Conservation (phyloP, 2,797 vertebrate species). For the Taenioides sp. region DNA sequence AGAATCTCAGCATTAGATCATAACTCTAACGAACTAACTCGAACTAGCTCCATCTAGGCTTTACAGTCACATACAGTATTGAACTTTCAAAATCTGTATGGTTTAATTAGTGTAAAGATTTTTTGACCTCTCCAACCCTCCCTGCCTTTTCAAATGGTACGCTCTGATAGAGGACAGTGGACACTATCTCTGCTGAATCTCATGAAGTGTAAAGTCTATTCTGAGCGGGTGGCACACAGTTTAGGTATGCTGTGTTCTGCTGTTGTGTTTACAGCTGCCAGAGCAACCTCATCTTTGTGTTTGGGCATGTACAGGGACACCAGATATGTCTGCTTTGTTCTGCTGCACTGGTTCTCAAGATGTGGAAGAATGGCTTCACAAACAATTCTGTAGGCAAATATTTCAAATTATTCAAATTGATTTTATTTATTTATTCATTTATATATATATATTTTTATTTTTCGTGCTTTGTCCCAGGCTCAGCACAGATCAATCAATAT, state of each 20-base stretch:
- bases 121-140: not conserved
- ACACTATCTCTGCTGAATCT: not conserved
- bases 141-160: not conserved
- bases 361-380: too few species aligned
- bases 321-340: not conserved
- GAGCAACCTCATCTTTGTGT: conserved; percentile 7
- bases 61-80: too few species aligned
- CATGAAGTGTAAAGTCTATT: not conserved
- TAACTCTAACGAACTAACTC: too few species aligned
- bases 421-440: too few species aligned
- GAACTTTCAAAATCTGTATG: too few species aligned
- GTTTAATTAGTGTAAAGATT: not conserved
- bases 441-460: too few species aligned
- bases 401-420: too few species aligned
- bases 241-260: conserved; percentile 5
- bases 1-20: too few species aligned
- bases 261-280: conserved; percentile 10
- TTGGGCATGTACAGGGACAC: conserved; percentile 2
- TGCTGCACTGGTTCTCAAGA: not conserved
- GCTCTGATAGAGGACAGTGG: too few species aligned
- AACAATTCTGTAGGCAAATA: not conserved
- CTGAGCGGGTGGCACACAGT: not conserved
- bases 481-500: not conserved
- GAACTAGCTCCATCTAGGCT: too few species aligned
- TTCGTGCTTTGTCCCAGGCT: not conserved